A percentile compares a stretch with the other conserved stretches of the same genome.
phyloP scores from a whole-genome alignment of 1,140 invertebrate genomes.

The Scaptomyza pallida region DNA sequence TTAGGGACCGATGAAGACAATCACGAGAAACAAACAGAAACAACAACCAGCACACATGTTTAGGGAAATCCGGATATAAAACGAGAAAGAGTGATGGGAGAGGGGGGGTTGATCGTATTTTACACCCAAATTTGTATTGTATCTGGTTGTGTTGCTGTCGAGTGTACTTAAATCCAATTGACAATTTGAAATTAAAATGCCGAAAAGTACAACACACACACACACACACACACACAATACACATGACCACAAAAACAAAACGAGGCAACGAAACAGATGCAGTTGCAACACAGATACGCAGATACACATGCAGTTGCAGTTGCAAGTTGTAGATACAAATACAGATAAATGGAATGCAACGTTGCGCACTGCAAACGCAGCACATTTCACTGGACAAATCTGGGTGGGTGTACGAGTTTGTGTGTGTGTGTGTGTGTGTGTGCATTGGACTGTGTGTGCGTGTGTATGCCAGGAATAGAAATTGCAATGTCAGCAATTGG shows the following conservation, averaged over 20 bases:
- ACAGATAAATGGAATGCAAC: conserved; percentile 70
- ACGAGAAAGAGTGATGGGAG: background rate
- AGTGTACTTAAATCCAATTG: conserved; percentile 80
- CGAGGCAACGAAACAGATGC: conserved; percentile 28
- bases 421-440: conserved; percentile 13
- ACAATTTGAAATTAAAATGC: conserved; percentile 83
- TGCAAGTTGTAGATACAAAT: conserved; percentile 6
- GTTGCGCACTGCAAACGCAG: conserved; percentile 71
- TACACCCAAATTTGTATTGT: conserved; percentile 10
- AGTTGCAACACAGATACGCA: conserved; percentile 12
- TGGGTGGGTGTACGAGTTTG: conserved; percentile 10
- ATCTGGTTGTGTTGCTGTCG: conserved; percentile 59
- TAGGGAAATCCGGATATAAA: conserved; percentile 19
- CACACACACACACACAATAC: background rate
- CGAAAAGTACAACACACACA: conserved; percentile 65
- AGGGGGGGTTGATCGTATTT: too few species aligned
- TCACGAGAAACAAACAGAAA: conserved; percentile 36
- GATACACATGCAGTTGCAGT: conserved; percentile 15
- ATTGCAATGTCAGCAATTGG: conserved; percentile 83
- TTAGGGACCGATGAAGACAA: conserved; percentile 73
- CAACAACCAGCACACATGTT: conserved; percentile 8
- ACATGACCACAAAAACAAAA: conserved; percentile 56
- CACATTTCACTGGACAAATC: conserved; percentile 50
- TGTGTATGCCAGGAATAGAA: conserved; percentile 71
- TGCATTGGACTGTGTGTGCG: conserved; percentile 42